Conservation (phyloP, 30 jellyfish, hydroid and myxozoan genomes). For the Mastigias papua region DNA sequence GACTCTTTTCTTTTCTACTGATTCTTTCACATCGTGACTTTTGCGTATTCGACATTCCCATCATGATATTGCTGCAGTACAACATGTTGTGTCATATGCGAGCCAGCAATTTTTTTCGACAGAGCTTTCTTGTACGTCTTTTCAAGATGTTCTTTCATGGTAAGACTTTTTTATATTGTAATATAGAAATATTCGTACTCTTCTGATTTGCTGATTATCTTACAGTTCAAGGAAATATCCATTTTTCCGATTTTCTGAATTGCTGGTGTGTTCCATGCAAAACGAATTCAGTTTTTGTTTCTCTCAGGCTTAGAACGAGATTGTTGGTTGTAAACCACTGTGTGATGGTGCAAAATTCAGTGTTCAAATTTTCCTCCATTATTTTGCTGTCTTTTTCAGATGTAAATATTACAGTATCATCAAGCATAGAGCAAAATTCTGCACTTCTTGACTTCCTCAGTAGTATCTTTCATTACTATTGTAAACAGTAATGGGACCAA, state of each 20-base stretch:
- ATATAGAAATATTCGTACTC: background rate
- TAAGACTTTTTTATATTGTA: background rate
- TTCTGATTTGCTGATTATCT: background rate
- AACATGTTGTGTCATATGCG: conserved; percentile 1
- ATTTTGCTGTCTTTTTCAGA: conserved; percentile 38
- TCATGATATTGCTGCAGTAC: conserved; percentile 23
- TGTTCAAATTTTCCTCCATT: conserved; percentile 30
- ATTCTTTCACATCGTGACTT: background rate
- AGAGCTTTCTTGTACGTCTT: conserved; percentile 2
- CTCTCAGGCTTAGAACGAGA: conserved; percentile 24
- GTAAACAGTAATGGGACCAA: conserved; percentile 22
- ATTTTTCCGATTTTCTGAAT: conserved; percentile 21
- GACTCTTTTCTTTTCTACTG: background rate
- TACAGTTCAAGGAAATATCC: background rate
- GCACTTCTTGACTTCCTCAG: conserved; percentile 37
- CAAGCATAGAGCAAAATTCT: conserved; percentile 40
- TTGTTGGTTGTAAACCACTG: conserved; percentile 37
- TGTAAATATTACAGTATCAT: conserved; percentile 25
- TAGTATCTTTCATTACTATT: conserved; percentile 15
- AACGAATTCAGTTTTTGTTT: conserved; percentile 17
- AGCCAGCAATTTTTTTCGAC: conserved; percentile 3
- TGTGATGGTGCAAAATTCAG: conserved; percentile 34
- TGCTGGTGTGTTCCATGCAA: conserved; percentile 27
- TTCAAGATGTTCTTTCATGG: conserved; percentile 4
- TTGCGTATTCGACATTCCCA: conserved; percentile 5